Base-by-base conservation (phyloP, 2,888 invertebrate species). In the Kuschelorhynchus macadamiae region DNA sequence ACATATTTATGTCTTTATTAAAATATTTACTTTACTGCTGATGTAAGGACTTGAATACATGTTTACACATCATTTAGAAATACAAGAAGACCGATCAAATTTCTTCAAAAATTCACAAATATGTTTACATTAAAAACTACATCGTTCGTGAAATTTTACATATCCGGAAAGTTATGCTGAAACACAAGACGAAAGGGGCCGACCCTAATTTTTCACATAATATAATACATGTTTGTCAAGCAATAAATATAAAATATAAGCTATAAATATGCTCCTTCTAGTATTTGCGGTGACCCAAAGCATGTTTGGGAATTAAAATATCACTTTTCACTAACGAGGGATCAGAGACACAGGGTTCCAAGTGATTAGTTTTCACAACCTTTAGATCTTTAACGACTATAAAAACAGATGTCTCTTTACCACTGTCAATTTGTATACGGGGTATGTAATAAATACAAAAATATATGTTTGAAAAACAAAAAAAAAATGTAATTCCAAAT, bases 271-370 rank as follows among this genome's bases (percentile, higher is more conserved):
- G 62, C 12, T 44, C 14, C 9, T 16, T 16, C 12, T 20, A 21
- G 42, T 44, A 20, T 66, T 66, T 66, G 66, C 41, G 66, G 66
- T 60, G 66, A 60, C 60, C 66, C 66, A 60, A 66, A 60, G 53
- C 47, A 53, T 66, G 66, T 60, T 59, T 46, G 21, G 32, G 66
- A 59, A 66, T 66, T 66, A 66, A 66, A 66, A 66, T 66, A 59
- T 66, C 60, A 60, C 39, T 53, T 66, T 66, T 60, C 66, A 42
- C 30, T 8, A 25, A n/a, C 44, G 7, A 20, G 44, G 46, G 41
- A 62, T 62, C 62, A 62, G 53, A 66, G 66, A 66, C 46, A 30
- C 47, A 46, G 16, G n/a, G 46, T 32, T 55, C 18, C 36, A 7
- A 4, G 32, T 21, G 32, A 49, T 49, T 25, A 50, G 42, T 52